A percentile compares a stretch with the other conserved stretches of the same genome.
Conservation (phyloP, 2,797 vertebrate genomes). For the Crypturellus tataupa region DNA sequence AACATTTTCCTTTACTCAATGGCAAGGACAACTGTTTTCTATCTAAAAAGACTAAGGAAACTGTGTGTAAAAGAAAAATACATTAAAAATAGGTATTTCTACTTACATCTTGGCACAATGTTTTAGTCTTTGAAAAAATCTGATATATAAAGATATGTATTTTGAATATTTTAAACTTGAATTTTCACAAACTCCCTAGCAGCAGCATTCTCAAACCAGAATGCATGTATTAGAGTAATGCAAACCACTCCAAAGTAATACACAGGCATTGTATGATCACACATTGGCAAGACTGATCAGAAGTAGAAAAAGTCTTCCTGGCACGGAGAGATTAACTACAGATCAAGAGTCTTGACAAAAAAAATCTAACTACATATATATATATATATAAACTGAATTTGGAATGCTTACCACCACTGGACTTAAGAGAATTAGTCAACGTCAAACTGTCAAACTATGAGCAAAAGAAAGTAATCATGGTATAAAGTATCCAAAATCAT, state of each 20-base stretch:
- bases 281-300: not conserved
- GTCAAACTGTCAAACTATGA: not conserved
- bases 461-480: not conserved
- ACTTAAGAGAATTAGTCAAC: not conserved
- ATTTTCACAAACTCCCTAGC: not conserved
- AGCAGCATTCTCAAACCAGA: not conserved
- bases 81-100: not conserved
- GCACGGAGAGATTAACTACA: not conserved
- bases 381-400: not conserved
- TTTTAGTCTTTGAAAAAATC: not conserved
- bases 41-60: not conserved
- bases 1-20: fast-evolving
- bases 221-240: not conserved
- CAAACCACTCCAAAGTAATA: constrained; percentile 8
- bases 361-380: not conserved
- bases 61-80: not conserved
- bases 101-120: not conserved
- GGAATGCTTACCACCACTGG: not conserved
- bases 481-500: not conserved
- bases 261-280: not conserved
- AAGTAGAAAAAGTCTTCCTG: not conserved
- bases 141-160: not conserved
- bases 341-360: not conserved
- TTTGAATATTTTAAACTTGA: not conserved
- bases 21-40: not conserved